Evolutionary conservation across 2,888 invertebrate genomes (phyloP), one percentile per base, ranked within the genome.

Genomic region (Augiades crinisus): DNA sequence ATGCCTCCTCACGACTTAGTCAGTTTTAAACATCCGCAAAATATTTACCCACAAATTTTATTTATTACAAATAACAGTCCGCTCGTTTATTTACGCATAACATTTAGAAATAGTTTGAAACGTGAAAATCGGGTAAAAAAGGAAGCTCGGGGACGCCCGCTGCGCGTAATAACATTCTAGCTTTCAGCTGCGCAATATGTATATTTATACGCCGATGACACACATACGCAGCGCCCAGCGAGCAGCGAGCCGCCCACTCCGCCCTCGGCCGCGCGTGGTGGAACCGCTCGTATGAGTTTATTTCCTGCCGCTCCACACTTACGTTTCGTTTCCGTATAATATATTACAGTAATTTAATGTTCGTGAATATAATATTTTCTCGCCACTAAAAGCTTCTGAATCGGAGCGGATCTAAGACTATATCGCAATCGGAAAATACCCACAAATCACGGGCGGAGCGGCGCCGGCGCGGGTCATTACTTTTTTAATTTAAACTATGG

Each of bases 331-430:
- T 47, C 47, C 47, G 47, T 33, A 8, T 31, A 47, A 47, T 40
- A 47, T 40, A 47, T 47, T 31, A 47, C 47, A 38, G 30, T 47
- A 19, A 31, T 47, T 47, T 47, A 22, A 47, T 19, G 47, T 47
- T 47, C 7, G 19, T 37, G 47, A 47, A 47, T 47, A 40, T 31
- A 14, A 38, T 47, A 47, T 38, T 47, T 47, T 40, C 31, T 40
- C 38, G 10, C 31, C 22, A 7, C 21, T 40, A 33, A 47, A 40
- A 47, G 27, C 47, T 47, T 47, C 19, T 14, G 14, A 30, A 16
- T 19, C 38, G 30, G 30, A 38, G 19, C 38, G 13, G 33, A 44
- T 33, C 33, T 22, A 2, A 22, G 30, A 16, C n/a, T 21, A 30
- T 47, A 37, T 47, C 47, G 47, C 47, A 37, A 47, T 47, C 37